Conservation (phyloP, 1,140 invertebrate species). For the Rhyzopertha dominica region DNA sequence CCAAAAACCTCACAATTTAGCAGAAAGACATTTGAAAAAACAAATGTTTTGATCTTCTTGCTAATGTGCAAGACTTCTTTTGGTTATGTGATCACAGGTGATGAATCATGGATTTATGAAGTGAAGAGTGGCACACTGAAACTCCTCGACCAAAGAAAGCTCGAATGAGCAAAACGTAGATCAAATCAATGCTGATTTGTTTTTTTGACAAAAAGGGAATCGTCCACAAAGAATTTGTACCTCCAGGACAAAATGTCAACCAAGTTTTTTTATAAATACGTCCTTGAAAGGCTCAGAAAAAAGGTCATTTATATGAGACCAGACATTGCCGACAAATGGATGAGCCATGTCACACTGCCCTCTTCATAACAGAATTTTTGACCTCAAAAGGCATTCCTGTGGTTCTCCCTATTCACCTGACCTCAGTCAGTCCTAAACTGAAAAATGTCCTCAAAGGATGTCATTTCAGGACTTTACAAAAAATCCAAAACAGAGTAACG, state of each 20-base stretch:
- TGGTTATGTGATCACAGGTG: constrained; percentile 6
- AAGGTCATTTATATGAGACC: neutral
- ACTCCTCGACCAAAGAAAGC: too few relatives aligned
- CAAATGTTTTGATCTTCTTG: constrained; percentile 7
- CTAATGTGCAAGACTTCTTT: constrained; percentile 1
- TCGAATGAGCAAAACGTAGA: too few relatives aligned
- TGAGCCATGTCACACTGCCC: too few relatives aligned
- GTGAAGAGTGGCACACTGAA: constrained; percentile 6
- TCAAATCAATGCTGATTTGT: constrained; percentile 5
- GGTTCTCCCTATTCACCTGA: too few relatives aligned
- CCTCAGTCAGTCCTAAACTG: too few relatives aligned
- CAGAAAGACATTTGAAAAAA: too few relatives aligned
- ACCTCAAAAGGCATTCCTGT: too few relatives aligned
- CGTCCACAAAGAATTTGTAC: constrained; percentile 3
- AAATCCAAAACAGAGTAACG: constrained; percentile 8
- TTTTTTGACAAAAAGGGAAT: constrained; percentile 3
- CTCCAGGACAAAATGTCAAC: constrained; percentile 1
- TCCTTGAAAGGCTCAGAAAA: too few relatives aligned
- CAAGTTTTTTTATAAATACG: too few relatives aligned
- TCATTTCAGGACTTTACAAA: neutral
- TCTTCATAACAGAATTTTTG: too few relatives aligned
- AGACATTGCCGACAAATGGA: too few relatives aligned
- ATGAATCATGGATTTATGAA: constrained; percentile 11
- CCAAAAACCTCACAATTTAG: too few relatives aligned
- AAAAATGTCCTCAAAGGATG: neutral